Base-by-base conservation (phyloP, 2,888 invertebrate species). In the Flexamia atlantica region DNA sequence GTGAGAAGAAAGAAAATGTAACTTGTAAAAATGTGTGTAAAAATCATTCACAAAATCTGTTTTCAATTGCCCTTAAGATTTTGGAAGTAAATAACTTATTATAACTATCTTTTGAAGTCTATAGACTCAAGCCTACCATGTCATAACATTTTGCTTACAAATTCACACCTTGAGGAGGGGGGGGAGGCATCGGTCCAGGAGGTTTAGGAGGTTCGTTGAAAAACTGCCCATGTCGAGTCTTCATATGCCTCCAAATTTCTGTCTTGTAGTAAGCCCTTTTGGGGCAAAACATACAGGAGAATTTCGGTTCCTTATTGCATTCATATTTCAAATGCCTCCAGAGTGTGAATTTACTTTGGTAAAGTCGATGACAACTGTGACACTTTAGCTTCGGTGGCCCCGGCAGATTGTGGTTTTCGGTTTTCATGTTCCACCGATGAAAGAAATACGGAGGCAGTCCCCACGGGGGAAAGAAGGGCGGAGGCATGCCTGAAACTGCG, bases 281-380 rank as follows among this genome's bases (percentile, higher is more conserved):
- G 28, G 87, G 87, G 85, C 91, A 91, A 85, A 90, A 90, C 20
- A 90, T 90, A 85, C 91, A 91, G 83, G 89, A 89, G 87, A 90
- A 91, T 84, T 89, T 88, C 7, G 90, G 89, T 79, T 89, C 89
- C 30, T 86, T 86, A 30, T 87, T 84, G 82, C 88, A 88, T 81
- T 89, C 88, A 86, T 91, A 91, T 81, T 91, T 91, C 87, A 91
- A 89, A 86, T 93, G 93, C 14, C 93, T 91, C 87, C 92, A 92
- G 84, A 94, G 88, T 0, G 84, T 84, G 40, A 84, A 84, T 46
- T 84, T 84, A 70, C 84, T 84, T 25, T 84, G 57, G 72, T 86
- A 86, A 14, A 79, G 46, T 14, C 86, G 76, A 20, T 60, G 80
- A 81, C 86, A 86, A 9, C 70, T 79, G 20, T 81, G 83, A 46